These are phyloP conservation scores for Danio aesculapii DNA, from an alignment of 2,797 vertebrate species.

Conservation along the genomic window DNA sequence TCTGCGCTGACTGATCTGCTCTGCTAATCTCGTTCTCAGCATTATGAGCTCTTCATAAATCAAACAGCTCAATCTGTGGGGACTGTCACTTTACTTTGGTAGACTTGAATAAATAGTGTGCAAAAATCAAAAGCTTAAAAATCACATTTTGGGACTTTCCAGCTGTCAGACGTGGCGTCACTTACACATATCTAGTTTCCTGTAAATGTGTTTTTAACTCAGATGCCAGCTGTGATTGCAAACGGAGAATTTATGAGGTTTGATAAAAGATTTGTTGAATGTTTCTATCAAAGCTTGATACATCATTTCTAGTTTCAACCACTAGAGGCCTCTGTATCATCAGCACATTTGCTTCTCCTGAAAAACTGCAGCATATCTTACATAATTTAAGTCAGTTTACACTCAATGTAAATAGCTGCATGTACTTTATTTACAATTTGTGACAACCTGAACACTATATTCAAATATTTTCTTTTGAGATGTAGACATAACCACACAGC, in stretches of 20 bases:
- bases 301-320: conserved; percentile 49
- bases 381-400: not conserved
- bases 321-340: conserved; percentile 72
- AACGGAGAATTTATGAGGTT: not conserved
- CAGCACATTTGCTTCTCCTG: not conserved
- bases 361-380: not conserved
- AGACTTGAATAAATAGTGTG: not conserved
- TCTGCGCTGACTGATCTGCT: conserved; percentile 28
- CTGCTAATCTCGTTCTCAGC: conserved; percentile 20
- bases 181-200: conserved; percentile 4
- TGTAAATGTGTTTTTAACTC: conserved; percentile 16
- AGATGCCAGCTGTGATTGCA: not conserved
- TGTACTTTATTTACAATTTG: not conserved
- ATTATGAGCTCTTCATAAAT: conserved; percentile 27
- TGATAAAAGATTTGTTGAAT: not conserved
- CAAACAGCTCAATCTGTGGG: conserved; percentile 7
- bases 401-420: not conserved
- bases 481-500: no score
- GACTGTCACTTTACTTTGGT: conserved; percentile 17
- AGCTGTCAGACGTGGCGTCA: not conserved
- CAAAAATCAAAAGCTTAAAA: not conserved
- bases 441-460: not conserved
- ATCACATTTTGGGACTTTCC: conserved; percentile 4
- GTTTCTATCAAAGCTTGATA: not conserved
- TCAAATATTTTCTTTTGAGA: not conserved